A percentile compares a stretch with the other conserved stretches of the same genome.
Evolutionary conservation across 2,113 vertebrate genomes (phyloP).

Genomic region (Scophthalmus maximus): DNA sequence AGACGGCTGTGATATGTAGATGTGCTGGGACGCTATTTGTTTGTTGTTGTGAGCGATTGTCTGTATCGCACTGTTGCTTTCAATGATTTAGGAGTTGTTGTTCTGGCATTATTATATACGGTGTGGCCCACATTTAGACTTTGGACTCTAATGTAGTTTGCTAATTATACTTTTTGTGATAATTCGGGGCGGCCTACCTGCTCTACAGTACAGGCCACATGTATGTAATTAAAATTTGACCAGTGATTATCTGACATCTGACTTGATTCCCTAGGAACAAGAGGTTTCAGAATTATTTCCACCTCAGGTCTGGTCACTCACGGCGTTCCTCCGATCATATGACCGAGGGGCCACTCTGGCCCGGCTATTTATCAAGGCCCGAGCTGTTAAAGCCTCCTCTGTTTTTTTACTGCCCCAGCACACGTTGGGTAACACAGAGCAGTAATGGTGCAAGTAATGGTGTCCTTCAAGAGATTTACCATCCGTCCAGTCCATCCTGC

Average conservation of each 20-base stretch:
- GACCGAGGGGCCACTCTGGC: slow-evolving; percentile 30
- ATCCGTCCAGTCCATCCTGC: not conserved
- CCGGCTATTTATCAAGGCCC: slow-evolving; percentile 11
- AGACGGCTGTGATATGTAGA: too few relatives aligned
- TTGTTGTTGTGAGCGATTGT: too few relatives aligned
- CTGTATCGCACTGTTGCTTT: too few relatives aligned
- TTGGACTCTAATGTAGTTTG: not conserved
- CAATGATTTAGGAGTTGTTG: too few relatives aligned
- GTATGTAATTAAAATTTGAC: not conserved
- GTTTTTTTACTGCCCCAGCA: slow-evolving; percentile 17
- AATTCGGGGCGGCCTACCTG: not conserved
- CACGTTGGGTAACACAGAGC: not conserved
- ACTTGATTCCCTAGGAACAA: slow-evolving; percentile 53
- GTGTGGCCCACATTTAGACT: too few relatives aligned
- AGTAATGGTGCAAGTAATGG: not conserved
- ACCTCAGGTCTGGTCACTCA: slow-evolving; percentile 40
- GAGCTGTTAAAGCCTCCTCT: slow-evolving; percentile 7
- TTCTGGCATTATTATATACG: too few relatives aligned
- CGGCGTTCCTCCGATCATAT: slow-evolving; percentile 51
- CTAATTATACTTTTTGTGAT: too few relatives aligned
- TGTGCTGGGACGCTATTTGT: too few relatives aligned
- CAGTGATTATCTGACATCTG: slow-evolving; percentile 31
- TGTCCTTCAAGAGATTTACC: not conserved
- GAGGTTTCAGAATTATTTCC: slow-evolving; percentile 44
- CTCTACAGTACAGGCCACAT: not conserved